Conservation (phyloP, 1,140 invertebrate genomes). For the Pteromalus puparum region DNA sequence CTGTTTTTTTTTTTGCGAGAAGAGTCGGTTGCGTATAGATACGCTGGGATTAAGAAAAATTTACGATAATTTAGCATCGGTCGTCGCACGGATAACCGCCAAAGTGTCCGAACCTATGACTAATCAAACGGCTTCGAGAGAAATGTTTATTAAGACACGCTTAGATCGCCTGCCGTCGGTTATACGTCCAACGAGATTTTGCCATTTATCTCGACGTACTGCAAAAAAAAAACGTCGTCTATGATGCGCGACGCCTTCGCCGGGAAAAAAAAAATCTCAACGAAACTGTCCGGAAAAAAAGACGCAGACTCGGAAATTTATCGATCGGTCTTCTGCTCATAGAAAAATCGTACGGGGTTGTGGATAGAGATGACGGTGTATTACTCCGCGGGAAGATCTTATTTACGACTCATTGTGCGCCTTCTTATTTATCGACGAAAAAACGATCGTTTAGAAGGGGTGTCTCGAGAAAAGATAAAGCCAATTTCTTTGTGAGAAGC, state of each 20-base stretch:
- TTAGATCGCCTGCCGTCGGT: neutral
- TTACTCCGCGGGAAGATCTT: neutral
- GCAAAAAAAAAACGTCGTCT: neutral
- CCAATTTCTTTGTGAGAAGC: neutral
- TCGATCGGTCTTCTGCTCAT: neutral
- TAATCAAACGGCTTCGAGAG: neutral
- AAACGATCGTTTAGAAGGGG: slow-evolving; percentile 7
- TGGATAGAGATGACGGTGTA: neutral
- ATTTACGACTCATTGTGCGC: slow-evolving; percentile 16
- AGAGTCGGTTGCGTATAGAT: neutral
- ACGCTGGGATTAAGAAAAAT: neutral
- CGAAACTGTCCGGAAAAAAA: slow-evolving; percentile 10
- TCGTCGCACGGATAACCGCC: neutral
- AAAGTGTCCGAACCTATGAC: neutral
- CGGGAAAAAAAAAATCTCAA: neutral
- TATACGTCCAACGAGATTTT: neutral
- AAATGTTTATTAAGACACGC: neutral
- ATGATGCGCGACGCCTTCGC: slow-evolving; percentile 10
- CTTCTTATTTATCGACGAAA: neutral
- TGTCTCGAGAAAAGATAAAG: neutral
- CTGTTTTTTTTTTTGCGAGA: no score
- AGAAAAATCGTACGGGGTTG: neutral
- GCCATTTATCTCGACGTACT: neutral
- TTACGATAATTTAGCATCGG: neutral
- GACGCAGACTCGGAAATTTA: neutral